Conservation (phyloP, 1,140 invertebrate genomes). For the Lordiphosa clarofinis region DNA sequence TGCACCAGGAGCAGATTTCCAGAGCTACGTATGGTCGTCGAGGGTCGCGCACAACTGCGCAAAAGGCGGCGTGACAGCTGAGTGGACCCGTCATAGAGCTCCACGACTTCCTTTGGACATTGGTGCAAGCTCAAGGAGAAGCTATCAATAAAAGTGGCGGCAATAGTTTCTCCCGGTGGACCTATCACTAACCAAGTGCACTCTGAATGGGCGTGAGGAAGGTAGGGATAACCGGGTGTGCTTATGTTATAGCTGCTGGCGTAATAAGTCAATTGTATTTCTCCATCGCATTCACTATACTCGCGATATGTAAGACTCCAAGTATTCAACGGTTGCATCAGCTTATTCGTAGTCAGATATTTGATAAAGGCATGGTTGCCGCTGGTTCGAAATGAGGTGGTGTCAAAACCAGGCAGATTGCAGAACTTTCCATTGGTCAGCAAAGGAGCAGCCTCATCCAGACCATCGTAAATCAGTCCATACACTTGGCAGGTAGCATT, state of each 20-base stretch:
- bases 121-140: constrained; percentile 84
- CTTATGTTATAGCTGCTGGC: constrained; percentile 81
- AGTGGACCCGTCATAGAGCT: constrained; percentile 89
- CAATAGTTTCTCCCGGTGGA: constrained; percentile 85
- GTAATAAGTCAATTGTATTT: constrained; percentile 72
- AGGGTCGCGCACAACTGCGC: constrained; percentile 83
- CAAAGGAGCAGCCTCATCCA: constrained; percentile 84
- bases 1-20: constrained; percentile 84
- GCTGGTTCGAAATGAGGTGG: constrained; percentile 29
- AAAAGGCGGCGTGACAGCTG: constrained; percentile 83
- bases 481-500: constrained; percentile 22
- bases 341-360: constrained; percentile 15
- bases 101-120: constrained; percentile 86
- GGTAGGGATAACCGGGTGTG: constrained; percentile 89
- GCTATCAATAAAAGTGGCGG: constrained; percentile 86
- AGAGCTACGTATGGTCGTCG: constrained; percentile 80
- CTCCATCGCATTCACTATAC: constrained; percentile 49
- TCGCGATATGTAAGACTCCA: constrained; percentile 70
- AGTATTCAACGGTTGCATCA: neutral
- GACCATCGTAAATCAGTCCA: constrained; percentile 85
- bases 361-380: constrained; percentile 46
- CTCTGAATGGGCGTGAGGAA: constrained; percentile 86
- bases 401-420: constrained; percentile 14
- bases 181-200: constrained; percentile 89
- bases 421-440: constrained; percentile 79